Evolutionary conservation across 2,113 vertebrate genomes (phyloP), one percentile per base, ranked within the genome.

Genomic region (Fulmarus glacialis): DNA sequence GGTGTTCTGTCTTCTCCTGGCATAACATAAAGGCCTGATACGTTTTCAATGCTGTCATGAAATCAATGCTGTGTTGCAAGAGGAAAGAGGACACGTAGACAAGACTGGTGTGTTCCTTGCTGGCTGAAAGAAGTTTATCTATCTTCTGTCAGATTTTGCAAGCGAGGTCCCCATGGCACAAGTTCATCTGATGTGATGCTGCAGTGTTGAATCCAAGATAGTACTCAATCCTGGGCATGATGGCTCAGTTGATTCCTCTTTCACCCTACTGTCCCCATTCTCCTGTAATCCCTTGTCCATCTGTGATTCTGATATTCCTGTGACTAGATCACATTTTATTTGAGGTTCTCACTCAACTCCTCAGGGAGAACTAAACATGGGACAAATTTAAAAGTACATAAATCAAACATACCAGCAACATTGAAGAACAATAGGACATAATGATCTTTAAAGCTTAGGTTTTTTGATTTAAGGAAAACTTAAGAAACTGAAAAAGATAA

Each of bases 271-370:
- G 8, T 50, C 34, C 20, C 32, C 5, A 7, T 32, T 48, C 14
- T 68, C 23, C 43, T 66, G 11, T 36, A 81, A 75, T 64, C 21
- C 10, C 13, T 32, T 66, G 32, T 38, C 30, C 60, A 60, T 6
- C 3, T 59, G 34, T 18, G n/a, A 53, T 56, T 60, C 68, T 67
- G 52, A 27, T 52, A 56, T 8, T 64, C 40, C 42, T 50, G 24
- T 1, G 1, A 26, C 4, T 9, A 66, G 17, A 43, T 14, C 12
- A 45, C 6, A 18, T n/a, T 64, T 81, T 59, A 21, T 72, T n/a
- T n/a, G 10, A 3, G 1, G 5, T 13, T 72, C 24, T 56, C 16
- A 38, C 48, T 58, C 16, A 45, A 0, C 6, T 90, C 17, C 16
- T 58, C 40, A 47, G 11, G 36, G 12, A 67, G 29, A 36, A 75